Percentiles rank a stretch among this genome's conserved stretches.
Conservation (phyloP, 1,140 invertebrate species). For the Laupala kohalensis region DNA sequence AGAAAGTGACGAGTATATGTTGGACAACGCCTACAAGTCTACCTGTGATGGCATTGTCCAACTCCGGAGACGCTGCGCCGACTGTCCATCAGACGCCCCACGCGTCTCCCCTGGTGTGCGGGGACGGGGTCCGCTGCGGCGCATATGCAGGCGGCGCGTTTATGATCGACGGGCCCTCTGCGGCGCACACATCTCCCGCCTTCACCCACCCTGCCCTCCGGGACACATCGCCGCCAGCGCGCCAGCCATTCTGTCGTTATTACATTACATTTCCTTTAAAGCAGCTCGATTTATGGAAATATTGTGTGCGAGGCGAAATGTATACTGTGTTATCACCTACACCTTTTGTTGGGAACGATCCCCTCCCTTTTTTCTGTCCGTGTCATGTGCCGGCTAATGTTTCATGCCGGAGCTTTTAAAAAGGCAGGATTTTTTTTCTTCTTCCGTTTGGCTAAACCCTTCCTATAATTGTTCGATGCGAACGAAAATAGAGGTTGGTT, state of each 20-base stretch:
- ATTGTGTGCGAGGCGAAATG: background rate
- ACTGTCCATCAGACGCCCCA: too few relatives aligned
- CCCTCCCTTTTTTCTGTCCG: background rate
- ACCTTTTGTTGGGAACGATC: background rate
- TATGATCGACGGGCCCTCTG: background rate
- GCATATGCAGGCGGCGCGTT: background rate
- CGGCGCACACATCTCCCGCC: background rate
- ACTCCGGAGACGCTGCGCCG: too few relatives aligned
- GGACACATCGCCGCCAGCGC: background rate
- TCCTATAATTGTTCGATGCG: background rate
- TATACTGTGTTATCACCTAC: background rate
- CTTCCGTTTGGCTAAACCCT: background rate
- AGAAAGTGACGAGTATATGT: too few relatives aligned
- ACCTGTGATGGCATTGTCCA: too few relatives aligned
- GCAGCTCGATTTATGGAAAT: background rate
- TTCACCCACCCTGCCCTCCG: background rate
- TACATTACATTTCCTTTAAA: background rate
- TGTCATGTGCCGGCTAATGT: background rate
- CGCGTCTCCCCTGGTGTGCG: too few relatives aligned
- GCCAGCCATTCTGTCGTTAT: background rate
- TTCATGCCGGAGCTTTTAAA: background rate
- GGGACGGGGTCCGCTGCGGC: too few relatives aligned
- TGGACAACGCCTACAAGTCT: too few relatives aligned
- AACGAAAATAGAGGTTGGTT: background rate
- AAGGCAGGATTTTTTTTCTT: background rate